Base-by-base conservation (phyloP, 2,113 vertebrate species). In the Syrmaticus mikado region DNA sequence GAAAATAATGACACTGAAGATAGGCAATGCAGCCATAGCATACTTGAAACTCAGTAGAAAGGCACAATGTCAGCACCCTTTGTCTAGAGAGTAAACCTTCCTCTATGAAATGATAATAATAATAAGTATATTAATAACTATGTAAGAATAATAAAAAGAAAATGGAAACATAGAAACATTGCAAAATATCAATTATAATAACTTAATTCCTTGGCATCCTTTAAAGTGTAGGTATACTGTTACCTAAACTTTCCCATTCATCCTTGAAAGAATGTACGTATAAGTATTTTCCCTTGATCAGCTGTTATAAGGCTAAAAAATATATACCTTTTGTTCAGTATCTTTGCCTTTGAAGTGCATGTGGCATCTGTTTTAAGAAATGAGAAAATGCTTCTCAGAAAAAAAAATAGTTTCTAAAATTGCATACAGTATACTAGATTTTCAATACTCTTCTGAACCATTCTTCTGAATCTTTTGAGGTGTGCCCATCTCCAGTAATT, bases 271-370 rank as follows among this genome's bases (percentile, higher is more conserved):
- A 22, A 61, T 20, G 45, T 36, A 30, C 30, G 28, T 62, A 15
- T 48, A 27, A 40, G 28, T 50, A 27, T 7, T 21, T 38, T 36
- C 34, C 43, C 34, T 62, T 48, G 45, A 62, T 61, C 58, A 50
- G 58, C 58, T 50, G 16, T 28, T 77, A 27, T 30, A 77, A 20
- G 19, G 45, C 43, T 15, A 68, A 60, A 34, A 14, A 14, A 62
- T 10, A 48, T 21, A 48, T 13, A 11, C 5, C 43, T 48, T 46
- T 15, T 8, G 13, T 36, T 60, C 57, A 38, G 30, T 32, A 40
- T 84, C 36, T 67, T 38, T 90, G 15, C 43, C 77, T 89, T 92
- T 93, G 92, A 95, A 90, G 65, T 64, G 25, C 41, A 34, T 30
- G 9, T 43, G 27, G 75, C 41, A 91, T 15, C 6, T 28, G 11